Base-by-base conservation (phyloP, 2,888 invertebrate genomes). In the Dyspetes luteomarginatus region DNA sequence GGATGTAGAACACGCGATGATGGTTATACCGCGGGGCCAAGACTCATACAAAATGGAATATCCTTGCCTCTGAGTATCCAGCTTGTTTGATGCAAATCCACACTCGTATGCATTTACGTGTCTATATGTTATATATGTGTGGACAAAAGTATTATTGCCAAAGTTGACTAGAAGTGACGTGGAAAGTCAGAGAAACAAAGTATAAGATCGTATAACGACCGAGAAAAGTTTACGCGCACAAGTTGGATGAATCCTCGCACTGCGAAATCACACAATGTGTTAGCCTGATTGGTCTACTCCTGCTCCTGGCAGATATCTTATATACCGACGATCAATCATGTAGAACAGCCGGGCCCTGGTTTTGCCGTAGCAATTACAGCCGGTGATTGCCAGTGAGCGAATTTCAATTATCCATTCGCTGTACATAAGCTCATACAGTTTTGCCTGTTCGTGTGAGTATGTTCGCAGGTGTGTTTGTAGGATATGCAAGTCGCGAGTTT, bases 321-420 rank as follows among this genome's bases (percentile, higher is more conserved):
- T 56, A 30, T 75, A 58, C 68, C 48, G 78, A 74, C 83, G 82
- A 84, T 83, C 82, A 83, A 83, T 82, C 81, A 79, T 84, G 80
- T 69, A 65, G 82, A 82, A 82, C 74, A 69, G 56, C 67, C 72
- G 82, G 72, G 69, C 69, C 36, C 60, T n/a, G 72, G 56, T 55
- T 84, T 84, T 75, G 80, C 68, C 82, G 82, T 83, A 82, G 81
- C 86, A 86, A 87, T 87, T 86, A 85, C 86, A 81, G 81, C 76
- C 77, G 78, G 74, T 82, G 83, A 84, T 83, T 83, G 83, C 81
- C 85, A 82, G 76, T 80, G 82, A 84, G 86, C 83, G 85, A 85
- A 86, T 88, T 88, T 87, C 87, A 87, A 88, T 88, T 88, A 86
- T 82, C 82, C 73, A 81, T 82, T 55, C 82, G 56, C 55, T 65